Percentiles rank a stretch among this genome's conserved stretches.
Conservation (phyloP, 2,888 invertebrate genomes). For the Craniophora ligustri region DNA sequence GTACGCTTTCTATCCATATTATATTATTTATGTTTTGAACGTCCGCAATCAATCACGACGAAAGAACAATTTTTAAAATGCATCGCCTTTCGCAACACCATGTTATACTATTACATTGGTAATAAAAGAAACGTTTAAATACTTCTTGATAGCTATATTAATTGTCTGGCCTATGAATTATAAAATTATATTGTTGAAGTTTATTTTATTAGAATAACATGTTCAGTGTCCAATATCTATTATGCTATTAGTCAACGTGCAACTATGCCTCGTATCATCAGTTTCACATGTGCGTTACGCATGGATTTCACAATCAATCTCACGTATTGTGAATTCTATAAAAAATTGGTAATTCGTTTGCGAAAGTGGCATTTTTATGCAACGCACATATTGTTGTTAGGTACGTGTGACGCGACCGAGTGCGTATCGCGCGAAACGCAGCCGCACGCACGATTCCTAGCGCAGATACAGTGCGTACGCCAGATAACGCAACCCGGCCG, state of each 20-base stretch:
- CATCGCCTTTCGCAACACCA: conserved; percentile 14
- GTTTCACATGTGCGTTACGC: conserved; percentile 82
- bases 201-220: conserved; percentile 37
- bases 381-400: conserved; percentile 58
- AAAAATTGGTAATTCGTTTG: conserved; percentile 77
- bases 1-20: not conserved
- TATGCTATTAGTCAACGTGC: conserved; percentile 60
- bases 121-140: conserved; percentile 2
- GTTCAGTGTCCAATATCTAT: conserved; percentile 49
- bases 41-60: conserved; percentile 2
- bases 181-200: conserved; percentile 14
- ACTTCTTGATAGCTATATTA: conserved; percentile 13
- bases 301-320: conserved; percentile 77
- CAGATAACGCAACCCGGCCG: conserved; percentile 73
- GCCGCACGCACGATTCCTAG: conserved; percentile 77
- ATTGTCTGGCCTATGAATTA: conserved; percentile 16
- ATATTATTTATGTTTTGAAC: not conserved
- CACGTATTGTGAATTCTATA: conserved; percentile 79
- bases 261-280: conserved; percentile 67
- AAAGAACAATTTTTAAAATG: conserved; percentile 6
- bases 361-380: conserved; percentile 80
- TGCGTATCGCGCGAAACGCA: conserved; percentile 82
- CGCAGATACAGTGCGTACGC: conserved; percentile 75
- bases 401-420: conserved; percentile 71
- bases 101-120: conserved; percentile 7